Conservation (phyloP, 2,113 vertebrate species). For the Atherinomorus stipes region DNA sequence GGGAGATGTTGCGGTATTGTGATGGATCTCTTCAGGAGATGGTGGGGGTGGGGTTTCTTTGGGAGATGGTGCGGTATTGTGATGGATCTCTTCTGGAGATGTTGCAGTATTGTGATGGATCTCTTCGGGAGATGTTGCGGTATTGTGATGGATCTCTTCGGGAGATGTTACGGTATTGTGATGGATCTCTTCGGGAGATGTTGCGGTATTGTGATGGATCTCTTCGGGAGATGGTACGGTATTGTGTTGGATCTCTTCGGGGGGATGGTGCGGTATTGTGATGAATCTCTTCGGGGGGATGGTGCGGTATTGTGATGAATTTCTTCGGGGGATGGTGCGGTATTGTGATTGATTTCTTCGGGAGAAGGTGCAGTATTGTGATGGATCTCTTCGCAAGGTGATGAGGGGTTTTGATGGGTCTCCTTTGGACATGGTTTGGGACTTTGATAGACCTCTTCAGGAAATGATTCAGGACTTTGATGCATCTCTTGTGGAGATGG, state of each 20-base stretch:
- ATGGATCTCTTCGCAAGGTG: neutral
- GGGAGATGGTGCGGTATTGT: neutral
- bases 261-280: neutral
- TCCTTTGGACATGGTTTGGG: neutral
- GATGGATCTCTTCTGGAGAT: neutral
- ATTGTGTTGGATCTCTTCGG: neutral
- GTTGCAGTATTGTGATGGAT: neutral
- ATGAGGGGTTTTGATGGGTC: neutral
- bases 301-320: too few species aligned
- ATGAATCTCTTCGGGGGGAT: neutral
- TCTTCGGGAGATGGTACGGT: neutral
- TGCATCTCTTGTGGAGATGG: too few species aligned
- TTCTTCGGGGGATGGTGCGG: too few species aligned
- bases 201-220: neutral
- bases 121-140: neutral
- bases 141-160: neutral
- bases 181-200: neutral
- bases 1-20: neutral
- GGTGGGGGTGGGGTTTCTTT: neutral
- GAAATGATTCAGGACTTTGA: neutral
- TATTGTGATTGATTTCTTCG: neutral
- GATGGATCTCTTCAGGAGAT: neutral
- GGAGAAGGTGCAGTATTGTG: neutral
- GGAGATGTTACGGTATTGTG: constrained; percentile 1
- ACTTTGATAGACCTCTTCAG: neutral